Evolutionary conservation across 1,140 invertebrate species (phyloP), one percentile per base, ranked within the genome.

Genomic region (Archivesica marissinica): DNA sequence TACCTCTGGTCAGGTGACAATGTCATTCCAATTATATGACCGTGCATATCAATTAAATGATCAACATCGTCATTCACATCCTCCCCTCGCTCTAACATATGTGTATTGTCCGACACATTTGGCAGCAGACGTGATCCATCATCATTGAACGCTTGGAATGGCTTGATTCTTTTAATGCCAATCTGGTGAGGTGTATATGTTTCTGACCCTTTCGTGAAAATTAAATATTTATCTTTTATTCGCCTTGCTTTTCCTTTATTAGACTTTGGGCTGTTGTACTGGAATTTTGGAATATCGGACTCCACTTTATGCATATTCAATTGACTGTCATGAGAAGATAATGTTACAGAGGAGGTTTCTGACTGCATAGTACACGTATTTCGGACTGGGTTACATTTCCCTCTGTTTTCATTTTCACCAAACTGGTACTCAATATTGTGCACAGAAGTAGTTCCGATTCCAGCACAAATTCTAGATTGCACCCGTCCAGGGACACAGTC

Each of bases 181-280:
- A 98, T 97, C 94, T 97, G 96, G 95, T 98, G 97, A 0, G 97
- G 97, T 2, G 96, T 97, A 88, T 97, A 98, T 0, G 97, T 97
- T 93, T 97, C 96, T 13, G 96, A 96, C 0, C 97, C 97, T 68
- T 96, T 97, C 9, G 97, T 97, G 92, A 97, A 98, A 86, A 98
- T 98, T 20, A 98, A 94, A 92, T 96, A 96, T 92, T 97, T 97
- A 84, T 97, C 96, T 15, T 94, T 77, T 3, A 81, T 38, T 41
- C 68, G 44, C 20, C 59, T 64, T 3, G 54, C 30, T 68, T 61
- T 66, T 4, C 28, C n/a, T 47, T 61, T 66, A 15, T 38, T 66
- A 20, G 77, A 41, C 38, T 39, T 66, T 76, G n/a, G 61, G 38
- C 28, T 61, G 50, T 68, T 59, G 47, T 72, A 72, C 33, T 52